phyloP scores from a whole-genome alignment of 2,797 vertebrate species.

The Euthynnus affinis region DNA sequence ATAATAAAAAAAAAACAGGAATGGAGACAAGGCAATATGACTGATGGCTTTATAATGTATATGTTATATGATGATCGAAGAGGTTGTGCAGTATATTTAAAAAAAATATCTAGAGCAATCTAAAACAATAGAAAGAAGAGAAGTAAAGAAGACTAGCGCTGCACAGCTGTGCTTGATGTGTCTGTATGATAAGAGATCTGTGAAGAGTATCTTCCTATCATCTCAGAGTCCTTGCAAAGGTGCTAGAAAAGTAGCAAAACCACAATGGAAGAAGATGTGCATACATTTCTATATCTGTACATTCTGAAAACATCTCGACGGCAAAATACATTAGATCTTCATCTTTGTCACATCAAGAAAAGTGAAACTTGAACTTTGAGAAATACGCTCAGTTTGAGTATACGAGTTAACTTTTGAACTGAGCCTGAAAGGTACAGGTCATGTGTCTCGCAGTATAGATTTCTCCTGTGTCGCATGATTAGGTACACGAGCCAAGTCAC shows the following conservation, averaged over 20 bases:
- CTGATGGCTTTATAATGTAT: not conserved
- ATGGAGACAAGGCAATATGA: not conserved
- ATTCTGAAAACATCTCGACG: not conserved
- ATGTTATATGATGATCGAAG: not conserved
- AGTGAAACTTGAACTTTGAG: not conserved
- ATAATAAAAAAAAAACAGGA: not conserved
- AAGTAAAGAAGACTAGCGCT: not conserved
- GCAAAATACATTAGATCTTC: not conserved
- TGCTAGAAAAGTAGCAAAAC: not conserved
- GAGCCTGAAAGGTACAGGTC: constrained; percentile 15
- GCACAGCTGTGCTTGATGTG: not conserved
- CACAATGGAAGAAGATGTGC: not conserved
- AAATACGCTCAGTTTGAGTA: not conserved
- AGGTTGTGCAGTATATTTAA: not conserved
- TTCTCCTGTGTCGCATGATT: constrained; percentile 32
- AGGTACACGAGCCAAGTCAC: constrained; percentile 26
- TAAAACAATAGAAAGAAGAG: not conserved
- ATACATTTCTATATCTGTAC: not conserved
- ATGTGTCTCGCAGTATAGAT: constrained; percentile 34
- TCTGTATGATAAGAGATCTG: not conserved
- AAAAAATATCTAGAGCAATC: too few relatives aligned
- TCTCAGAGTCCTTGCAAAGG: not conserved
- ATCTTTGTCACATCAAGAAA: not conserved
- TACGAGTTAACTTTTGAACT: not conserved
- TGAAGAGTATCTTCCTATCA: not conserved